These are phyloP conservation scores for Plebejus anna DNA, from an alignment of 2,888 invertebrate species.

Conservation along the genomic window DNA sequence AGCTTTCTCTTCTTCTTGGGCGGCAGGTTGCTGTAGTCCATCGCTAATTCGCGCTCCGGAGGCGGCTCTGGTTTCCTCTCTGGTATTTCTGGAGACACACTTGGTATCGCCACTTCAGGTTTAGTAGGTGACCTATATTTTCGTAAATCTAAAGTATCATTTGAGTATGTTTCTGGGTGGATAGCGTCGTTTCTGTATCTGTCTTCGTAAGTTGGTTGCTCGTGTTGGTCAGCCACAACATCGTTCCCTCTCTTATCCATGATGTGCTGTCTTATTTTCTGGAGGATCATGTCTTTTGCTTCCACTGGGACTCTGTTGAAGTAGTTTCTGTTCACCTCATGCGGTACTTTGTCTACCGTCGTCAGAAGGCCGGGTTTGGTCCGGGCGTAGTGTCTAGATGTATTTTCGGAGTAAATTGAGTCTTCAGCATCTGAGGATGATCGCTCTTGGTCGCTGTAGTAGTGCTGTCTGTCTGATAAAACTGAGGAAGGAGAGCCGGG, in stretches of 20 bases:
- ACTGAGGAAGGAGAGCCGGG: constrained; percentile 73
- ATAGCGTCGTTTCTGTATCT: constrained; percentile 56
- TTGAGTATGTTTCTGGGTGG: constrained; percentile 48
- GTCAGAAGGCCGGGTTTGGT: constrained; percentile 70
- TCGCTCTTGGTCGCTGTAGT: constrained; percentile 70
- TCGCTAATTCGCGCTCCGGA: constrained; percentile 72
- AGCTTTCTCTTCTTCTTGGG: constrained; percentile 78
- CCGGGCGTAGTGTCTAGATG: constrained; percentile 53
- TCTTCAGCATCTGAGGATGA: constrained; percentile 72
- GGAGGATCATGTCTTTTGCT: constrained; percentile 72
- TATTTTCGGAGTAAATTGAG: constrained; percentile 59
- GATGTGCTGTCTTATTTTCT: constrained; percentile 76
- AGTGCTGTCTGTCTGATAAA: constrained; percentile 65
- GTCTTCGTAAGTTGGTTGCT: constrained; percentile 45
- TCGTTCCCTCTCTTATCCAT: constrained; percentile 74
- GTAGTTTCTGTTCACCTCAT: constrained; percentile 52
- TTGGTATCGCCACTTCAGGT: constrained; percentile 49
- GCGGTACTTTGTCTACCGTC: constrained; percentile 68
- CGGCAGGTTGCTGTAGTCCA: constrained; percentile 76
- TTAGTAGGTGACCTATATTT: constrained; percentile 70
- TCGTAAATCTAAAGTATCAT: constrained; percentile 67
- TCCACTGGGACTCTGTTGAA: constrained; percentile 70
- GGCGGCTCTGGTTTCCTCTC: constrained; percentile 55
- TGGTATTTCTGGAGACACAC: constrained; percentile 47
- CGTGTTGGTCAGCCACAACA: constrained; percentile 40